Evolutionary conservation across 2,113 vertebrate species (phyloP), one percentile per base, ranked within the genome.

Genomic region (Proterorhinus semilunaris): DNA sequence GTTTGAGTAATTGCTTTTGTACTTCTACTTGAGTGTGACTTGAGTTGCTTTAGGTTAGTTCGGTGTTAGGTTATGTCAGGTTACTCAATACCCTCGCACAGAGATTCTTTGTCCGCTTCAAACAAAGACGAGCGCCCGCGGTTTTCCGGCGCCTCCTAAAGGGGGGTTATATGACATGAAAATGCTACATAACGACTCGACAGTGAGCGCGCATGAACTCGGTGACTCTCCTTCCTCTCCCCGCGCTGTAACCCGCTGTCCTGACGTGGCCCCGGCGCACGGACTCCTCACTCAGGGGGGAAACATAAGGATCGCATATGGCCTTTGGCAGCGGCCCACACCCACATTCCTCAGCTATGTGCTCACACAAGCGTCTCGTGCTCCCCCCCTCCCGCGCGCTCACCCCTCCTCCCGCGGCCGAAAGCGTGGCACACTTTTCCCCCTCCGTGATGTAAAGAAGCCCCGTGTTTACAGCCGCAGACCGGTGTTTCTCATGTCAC

Each of bases 251-350:
- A 59, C 74, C 72, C 75, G 68, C 79, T 88, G 89, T 89, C 89
- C 87, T 88, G 83, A 89, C 62, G 79, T 79, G 81, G 86, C 86
- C 89, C 72, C 78, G 27, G 46, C 73, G 71, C 68, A 79, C 78
- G 74, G 0, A 21, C 76, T 75, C 66, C 74, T 81, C 72, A 80
- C 80, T 54, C 72, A 74, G 75, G 72, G 55, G 80, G 79, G n/a
- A n/a, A 89, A 83, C 88, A 89, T 89, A 91, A 87, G 85, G 87
- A 91, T 91, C 81, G 68, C 86, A 90, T 92, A 90, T 87, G 85
- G 55, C 75, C 75, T 75, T 83, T 92, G 91, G 91, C 87, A 83
- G 72, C 9, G 53, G 42, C 84, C 83, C 90, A 87, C 88, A 68
- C 86, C 88, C 82, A 89, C 89, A 93, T 93, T 93, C 91, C 88